Evolutionary conservation across 1,140 invertebrate genomes (phyloP), one percentile per base, ranked within the genome.

Genomic region (Copidosoma floridanum): DNA sequence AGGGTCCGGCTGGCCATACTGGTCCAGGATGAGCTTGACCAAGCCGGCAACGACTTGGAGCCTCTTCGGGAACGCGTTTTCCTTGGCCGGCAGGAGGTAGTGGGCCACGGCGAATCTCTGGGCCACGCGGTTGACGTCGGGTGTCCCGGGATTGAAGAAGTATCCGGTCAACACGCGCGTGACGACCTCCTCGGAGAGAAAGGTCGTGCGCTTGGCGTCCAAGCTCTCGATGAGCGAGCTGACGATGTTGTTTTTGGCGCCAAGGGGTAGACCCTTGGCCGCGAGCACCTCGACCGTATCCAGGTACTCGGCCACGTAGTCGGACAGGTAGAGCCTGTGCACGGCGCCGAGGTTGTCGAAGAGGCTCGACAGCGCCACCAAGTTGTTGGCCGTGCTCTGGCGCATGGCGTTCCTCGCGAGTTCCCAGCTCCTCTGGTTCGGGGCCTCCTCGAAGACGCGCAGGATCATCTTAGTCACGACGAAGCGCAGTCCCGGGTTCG

Each of bases 321-420:
- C 2, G 6, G 20, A 16, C 14, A 55, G 10, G 38, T 12, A 61
- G 18, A 41, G 29, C 14, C 47, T n/a, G 18, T 24, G 16, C 10
- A 14, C 7, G 7, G 5, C 1, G 10, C 7, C 6, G 0, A 35
- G 21, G 1, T 47, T 6, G 8, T 55, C 37, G 2, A 52, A 38
- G 5, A 61, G 29, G 0, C 6, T 24, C 10, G 32, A 35, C 1
- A 55, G 21, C 0, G 16, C 0, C 14, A 16, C 16, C 1, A 14
- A 2, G 20, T 53, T 32, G 10, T 55, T 20, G 1, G 38, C 2
- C 12, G 4, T 24, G n/a, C 53, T 7, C 3, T 8, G 4, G 1
- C 46, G 8, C 11, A 62, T 43, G 29, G 53, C 56, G 1, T n/a
- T 26, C 18, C 48, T 51, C 38, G 52, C n/a, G 0, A 62, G 14